phyloP scores from a whole-genome alignment of 2,888 invertebrate species.

The Caenorhabditis angaria region DNA sequence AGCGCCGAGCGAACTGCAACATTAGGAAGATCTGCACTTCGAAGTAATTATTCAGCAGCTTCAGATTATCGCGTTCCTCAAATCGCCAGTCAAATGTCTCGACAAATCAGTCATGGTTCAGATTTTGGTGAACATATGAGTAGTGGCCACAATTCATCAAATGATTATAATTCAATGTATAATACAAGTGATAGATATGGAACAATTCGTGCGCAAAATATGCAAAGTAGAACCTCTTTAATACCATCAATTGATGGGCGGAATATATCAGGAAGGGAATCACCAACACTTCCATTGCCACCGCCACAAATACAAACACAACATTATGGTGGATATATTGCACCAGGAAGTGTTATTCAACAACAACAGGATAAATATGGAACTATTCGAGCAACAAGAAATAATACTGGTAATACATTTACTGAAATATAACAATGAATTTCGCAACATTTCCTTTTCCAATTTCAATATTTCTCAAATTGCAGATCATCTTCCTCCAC shows the following conservation, averaged over 20 bases:
- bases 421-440: background rate
- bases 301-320: slow-evolving; percentile 32
- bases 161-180: slow-evolving; percentile 32
- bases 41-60: slow-evolving; percentile 37
- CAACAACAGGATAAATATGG: slow-evolving; percentile 37
- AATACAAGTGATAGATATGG: slow-evolving; percentile 26
- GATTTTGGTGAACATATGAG: slow-evolving; percentile 31
- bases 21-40: slow-evolving; percentile 49
- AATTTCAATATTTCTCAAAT: too few species aligned
- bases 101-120: slow-evolving; percentile 36
- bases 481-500: slow-evolving; percentile 33
- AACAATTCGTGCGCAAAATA: slow-evolving; percentile 18
- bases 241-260: slow-evolving; percentile 15
- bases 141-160: slow-evolving; percentile 29
- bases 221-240: slow-evolving; percentile 5
- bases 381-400: slow-evolving; percentile 16
- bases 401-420: background rate
- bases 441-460: too few species aligned
- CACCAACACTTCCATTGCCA: slow-evolving; percentile 43
- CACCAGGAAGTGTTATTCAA: slow-evolving; percentile 36
- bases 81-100: slow-evolving; percentile 22
- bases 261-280: slow-evolving; percentile 25
- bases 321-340: slow-evolving; percentile 30
- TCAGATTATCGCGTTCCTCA: slow-evolving; percentile 60
- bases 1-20: slow-evolving; percentile 32